Evolutionary conservation across 1,140 invertebrate species (phyloP).

Genomic region (Globodera ellingtonae): DNA sequence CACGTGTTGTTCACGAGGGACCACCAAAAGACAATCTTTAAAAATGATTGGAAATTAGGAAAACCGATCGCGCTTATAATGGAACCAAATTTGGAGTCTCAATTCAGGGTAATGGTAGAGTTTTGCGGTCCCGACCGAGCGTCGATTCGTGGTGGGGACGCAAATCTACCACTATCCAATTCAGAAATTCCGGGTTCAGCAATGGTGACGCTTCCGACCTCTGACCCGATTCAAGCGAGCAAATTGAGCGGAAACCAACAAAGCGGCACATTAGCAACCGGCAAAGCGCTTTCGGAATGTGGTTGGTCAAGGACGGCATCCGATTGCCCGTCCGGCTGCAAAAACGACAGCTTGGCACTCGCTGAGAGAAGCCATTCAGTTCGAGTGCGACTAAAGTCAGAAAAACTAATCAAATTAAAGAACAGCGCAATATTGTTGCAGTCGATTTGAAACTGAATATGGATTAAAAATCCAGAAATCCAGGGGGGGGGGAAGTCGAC

Average conservation of each 20-base stretch:
- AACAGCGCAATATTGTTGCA: too few species aligned
- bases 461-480: too few species aligned
- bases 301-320: conserved; percentile 45
- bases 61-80: too few species aligned
- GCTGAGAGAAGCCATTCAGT: neutral
- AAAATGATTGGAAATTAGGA: neutral
- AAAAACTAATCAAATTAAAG: too few species aligned
- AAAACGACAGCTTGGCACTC: conserved; percentile 52
- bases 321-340: conserved; percentile 48
- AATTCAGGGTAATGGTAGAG: neutral
- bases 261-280: conserved; percentile 50
- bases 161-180: too few species aligned
- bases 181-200: too few species aligned
- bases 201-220: conserved; percentile 22
- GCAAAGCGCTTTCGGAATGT: conserved; percentile 49
- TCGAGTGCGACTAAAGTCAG: too few species aligned
- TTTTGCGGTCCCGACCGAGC: too few species aligned
- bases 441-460: too few species aligned
- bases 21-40: conserved; percentile 18
- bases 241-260: conserved; percentile 54
- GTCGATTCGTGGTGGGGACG: too few species aligned
- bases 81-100: neutral
- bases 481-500: too few species aligned
- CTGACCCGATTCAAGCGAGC: conserved; percentile 38
- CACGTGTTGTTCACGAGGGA: conserved; percentile 35